phyloP scores from a whole-genome alignment of 1,140 invertebrate genomes.

The Lordiphosa mommai region DNA sequence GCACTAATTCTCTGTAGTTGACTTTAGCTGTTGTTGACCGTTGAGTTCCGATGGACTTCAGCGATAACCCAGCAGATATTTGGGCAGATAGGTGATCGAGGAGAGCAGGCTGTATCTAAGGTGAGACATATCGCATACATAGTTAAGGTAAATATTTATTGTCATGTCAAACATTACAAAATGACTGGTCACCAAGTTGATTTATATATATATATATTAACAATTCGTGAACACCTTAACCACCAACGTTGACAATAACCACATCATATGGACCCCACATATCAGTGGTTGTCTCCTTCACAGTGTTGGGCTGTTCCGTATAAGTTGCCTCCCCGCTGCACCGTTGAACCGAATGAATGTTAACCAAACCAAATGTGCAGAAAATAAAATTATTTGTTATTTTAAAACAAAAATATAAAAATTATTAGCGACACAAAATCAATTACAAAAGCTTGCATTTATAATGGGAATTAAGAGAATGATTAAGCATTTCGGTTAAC shows the following conservation, averaged over 20 bases:
- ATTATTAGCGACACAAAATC: neutral
- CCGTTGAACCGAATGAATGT: slow-evolving; percentile 3
- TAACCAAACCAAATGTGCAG: slow-evolving; percentile 31
- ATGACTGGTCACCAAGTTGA: slow-evolving; percentile 17
- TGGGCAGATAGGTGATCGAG: slow-evolving; percentile 75
- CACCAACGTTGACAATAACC: slow-evolving; percentile 46
- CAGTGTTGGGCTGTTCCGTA: neutral
- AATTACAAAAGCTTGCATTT: neutral
- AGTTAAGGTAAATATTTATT: slow-evolving; percentile 31
- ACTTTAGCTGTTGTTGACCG: slow-evolving; percentile 2
- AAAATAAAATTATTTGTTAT: slow-evolving; percentile 24
- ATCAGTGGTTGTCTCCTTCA: neutral
- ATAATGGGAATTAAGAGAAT: too few relatives aligned
- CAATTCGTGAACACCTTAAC: slow-evolving; percentile 39
- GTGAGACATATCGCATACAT: too few relatives aligned
- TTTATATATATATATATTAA: slow-evolving; percentile 38
- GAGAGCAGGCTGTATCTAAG: slow-evolving; percentile 70
- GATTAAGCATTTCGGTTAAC: too few relatives aligned
- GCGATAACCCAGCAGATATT: slow-evolving; percentile 71
- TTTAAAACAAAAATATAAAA: neutral
- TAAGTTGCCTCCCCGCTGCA: slow-evolving; percentile 34
- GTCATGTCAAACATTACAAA: slow-evolving; percentile 9
- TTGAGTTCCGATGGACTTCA: slow-evolving; percentile 14
- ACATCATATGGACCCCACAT: slow-evolving; percentile 29
- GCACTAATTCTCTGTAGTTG: slow-evolving; percentile 43